phyloP scores from a whole-genome alignment of 2,797 vertebrate species.

The Margarornis squamiger region DNA sequence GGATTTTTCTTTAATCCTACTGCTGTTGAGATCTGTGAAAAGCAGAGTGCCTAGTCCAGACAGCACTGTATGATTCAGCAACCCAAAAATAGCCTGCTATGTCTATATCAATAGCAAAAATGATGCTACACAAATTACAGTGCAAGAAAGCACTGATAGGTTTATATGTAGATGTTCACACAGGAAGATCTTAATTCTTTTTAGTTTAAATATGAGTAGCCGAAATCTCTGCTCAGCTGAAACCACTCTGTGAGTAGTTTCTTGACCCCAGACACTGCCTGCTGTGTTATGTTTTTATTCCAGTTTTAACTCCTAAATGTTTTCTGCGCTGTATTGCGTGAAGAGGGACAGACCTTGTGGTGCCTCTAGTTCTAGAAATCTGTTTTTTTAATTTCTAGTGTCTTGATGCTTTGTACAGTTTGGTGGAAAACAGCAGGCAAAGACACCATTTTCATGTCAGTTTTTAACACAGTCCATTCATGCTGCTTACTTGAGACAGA shows the following conservation, averaged over 20 bases:
- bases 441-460: not conserved
- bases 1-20: not conserved
- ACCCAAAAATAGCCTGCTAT: not conserved
- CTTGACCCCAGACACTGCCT: not conserved
- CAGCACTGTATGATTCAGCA: not conserved
- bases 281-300: constrained; percentile 20
- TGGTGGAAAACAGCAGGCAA: accelerated
- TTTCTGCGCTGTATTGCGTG: not conserved
- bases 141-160: not conserved
- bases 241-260: not conserved
- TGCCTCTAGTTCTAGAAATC: not conserved
- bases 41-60: not conserved
- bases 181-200: not conserved
- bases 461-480: not conserved
- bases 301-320: constrained; percentile 5
- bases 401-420: not conserved
- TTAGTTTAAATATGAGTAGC: not conserved
- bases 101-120: not conserved
- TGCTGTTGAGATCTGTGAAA: not conserved
- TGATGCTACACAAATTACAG: not conserved
- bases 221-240: not conserved
- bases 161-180: not conserved
- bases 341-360: not conserved
- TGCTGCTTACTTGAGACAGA: not conserved
- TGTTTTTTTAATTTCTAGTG: not conserved